Evolutionary conservation across 2,113 vertebrate genomes (phyloP), one percentile per base, ranked within the genome.

Genomic region (Cariama cristata): DNA sequence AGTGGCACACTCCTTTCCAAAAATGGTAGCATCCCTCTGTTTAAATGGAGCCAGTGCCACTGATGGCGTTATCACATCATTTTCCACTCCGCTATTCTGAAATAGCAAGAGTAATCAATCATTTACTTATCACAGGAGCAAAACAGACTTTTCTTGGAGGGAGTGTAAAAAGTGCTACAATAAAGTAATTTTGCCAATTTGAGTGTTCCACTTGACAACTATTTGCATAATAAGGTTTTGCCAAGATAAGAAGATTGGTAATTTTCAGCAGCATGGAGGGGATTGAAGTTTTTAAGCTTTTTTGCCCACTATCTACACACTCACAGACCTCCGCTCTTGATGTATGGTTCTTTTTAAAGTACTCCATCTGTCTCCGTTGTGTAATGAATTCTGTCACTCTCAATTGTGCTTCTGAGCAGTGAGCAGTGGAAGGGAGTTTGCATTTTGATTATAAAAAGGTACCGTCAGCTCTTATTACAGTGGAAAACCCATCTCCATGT

Each of bases 311-410:
- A 95, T 97, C 97, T 97, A 53, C 93, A 76, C 75, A 92, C 88
- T 84, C 75, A 6, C 97, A 96, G 96, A 86, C 94, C 96, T 96
- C 88, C 28, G 24, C 75, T 96, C 89, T 95, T 96, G 94, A 95
- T 91, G 92, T 95, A 96, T 71, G 77, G 75, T 85, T 97, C 95
- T 96, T 97, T 97, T 96, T 95, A 89, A 96, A 96, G 96, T 90
- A 88, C 83, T 96, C 86, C 83, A 94, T 97, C 95, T 92, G 93
- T 93, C 94, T 96, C 82, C 2, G 18, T 97, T 90, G 95, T 92
- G 93, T 97, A 98, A 98, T 97, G 97, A 98, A 97, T 98, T 98
- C 97, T 98, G 97, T 98, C 98, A 98, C 95, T 98, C 97, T 97
- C 97, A 94, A 95, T 96, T 96, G 88, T 93, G 94, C 75, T 97